Evolutionary conservation across 2,888 invertebrate species (phyloP).

Genomic region (Erebia aethiops): DNA sequence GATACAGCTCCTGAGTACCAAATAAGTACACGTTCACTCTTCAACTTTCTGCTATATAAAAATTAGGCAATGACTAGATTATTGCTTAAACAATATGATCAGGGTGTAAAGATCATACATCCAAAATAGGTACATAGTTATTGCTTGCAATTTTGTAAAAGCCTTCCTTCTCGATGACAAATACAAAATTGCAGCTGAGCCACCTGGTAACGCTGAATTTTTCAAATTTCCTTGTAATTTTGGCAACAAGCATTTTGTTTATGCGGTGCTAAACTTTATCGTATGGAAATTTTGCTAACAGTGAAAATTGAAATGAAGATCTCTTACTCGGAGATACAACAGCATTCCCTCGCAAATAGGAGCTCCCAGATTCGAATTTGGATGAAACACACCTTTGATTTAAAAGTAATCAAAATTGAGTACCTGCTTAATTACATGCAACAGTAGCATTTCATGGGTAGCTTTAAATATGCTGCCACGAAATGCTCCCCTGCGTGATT

Average conservation of each 20-base stretch:
- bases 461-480: too few species aligned
- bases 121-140: too few species aligned
- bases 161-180: background rate
- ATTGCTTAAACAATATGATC: too few species aligned
- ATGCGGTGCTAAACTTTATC: constrained; percentile 10
- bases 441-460: too few species aligned
- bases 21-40: too few species aligned
- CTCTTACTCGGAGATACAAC: background rate
- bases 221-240: constrained; percentile 11
- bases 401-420: too few species aligned
- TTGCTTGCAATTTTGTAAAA: background rate
- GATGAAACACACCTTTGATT: background rate
- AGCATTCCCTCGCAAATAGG: background rate
- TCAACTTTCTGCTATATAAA: too few species aligned
- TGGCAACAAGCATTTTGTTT: constrained; percentile 1
- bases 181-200: background rate
- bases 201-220: background rate
- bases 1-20: too few species aligned
- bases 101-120: too few species aligned
- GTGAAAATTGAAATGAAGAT: background rate
- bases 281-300: constrained; percentile 1
- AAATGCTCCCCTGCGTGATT: too few species aligned
- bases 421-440: too few species aligned
- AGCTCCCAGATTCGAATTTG: background rate
- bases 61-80: too few species aligned